Evolutionary conservation across 2,888 invertebrate genomes (phyloP), one percentile per base, ranked within the genome.

Genomic region (Thereva nobilitata): DNA sequence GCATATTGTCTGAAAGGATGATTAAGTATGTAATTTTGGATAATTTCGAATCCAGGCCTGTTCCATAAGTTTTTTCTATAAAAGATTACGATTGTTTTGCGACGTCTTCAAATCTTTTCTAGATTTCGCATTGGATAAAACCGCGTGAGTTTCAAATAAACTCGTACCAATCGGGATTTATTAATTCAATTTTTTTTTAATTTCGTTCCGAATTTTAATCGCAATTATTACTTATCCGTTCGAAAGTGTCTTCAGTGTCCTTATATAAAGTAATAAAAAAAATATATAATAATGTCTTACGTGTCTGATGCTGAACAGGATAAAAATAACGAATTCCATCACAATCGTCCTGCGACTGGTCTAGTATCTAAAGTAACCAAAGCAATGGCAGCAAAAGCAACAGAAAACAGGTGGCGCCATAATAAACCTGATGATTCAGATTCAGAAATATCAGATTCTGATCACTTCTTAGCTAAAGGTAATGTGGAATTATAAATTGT

Each of bases 401-500:
- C 78, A 12, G 80, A 80, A 68, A 76, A 77, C 4, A 77, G 78
- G 66, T 81, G 80, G 80, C 71, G 75, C 63, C 76, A 77, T 55
- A 80, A 80, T 71, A 74, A 75, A 78, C 88, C 89, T 79, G 89
- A 89, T 79, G 91, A 91, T 79, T 88, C 89, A 69, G 91, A 91
- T 79, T 91, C 91, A 75, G 92, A 92, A 75, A 84, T 90, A 67
- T 89, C 89, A 74, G 87, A 89, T 77, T 86, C 86, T 7, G 88
- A 88, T 70, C 87, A 91, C 77, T 92, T 92, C 80, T 84, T 92
- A 73, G 89, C 91, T 54, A 90, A 90, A 81, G 89, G 89, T 80
- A 75, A 49, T 8, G 45, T 5, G 55, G 23, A 50, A 50, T 50
- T 61, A 44, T 49, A 63, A 61, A 50, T 38, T 10, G n/a, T 38